A percentile compares a stretch with the other conserved stretches of the same genome.
These are phyloP conservation scores for Oligia latruncula DNA, from an alignment of 2,888 invertebrate genomes.

Conservation along the genomic window DNA sequence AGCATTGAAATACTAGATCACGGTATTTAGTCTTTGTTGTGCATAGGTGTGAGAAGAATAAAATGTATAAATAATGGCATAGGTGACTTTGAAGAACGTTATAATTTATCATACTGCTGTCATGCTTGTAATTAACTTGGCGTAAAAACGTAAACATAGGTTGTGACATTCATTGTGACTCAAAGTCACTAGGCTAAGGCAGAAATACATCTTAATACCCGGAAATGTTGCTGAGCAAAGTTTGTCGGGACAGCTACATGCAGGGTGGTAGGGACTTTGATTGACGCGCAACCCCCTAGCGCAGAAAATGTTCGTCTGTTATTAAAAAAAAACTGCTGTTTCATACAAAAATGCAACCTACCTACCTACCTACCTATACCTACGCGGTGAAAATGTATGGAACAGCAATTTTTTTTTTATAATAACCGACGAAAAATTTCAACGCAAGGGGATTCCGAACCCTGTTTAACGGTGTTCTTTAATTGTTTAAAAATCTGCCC, in stretches of 20 bases:
- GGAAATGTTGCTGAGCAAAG: background rate
- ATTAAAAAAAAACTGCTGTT: background rate
- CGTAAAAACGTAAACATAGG: conserved; percentile 38
- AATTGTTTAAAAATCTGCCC: no score
- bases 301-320: background rate
- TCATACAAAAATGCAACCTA: background rate
- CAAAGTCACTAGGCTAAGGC: background rate
- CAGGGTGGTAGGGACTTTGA: background rate
- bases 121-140: conserved; percentile 41
- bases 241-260: background rate
- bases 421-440: no score
- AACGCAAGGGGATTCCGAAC: no score
- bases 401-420: background rate
- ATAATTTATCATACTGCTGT: conserved; percentile 53
- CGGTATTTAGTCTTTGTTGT: conserved; percentile 23
- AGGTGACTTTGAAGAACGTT: conserved; percentile 48
- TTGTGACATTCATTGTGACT: conserved; percentile 8
- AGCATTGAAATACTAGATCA: conserved; percentile 30
- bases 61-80: conserved; percentile 52
- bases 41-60: conserved; percentile 21
- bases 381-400: background rate
- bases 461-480: no score
- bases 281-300: background rate
- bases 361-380: background rate
- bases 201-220: background rate